These are phyloP conservation scores for Deroplatys truncata DNA, from an alignment of 2,888 invertebrate genomes.

Conservation along the genomic window DNA sequence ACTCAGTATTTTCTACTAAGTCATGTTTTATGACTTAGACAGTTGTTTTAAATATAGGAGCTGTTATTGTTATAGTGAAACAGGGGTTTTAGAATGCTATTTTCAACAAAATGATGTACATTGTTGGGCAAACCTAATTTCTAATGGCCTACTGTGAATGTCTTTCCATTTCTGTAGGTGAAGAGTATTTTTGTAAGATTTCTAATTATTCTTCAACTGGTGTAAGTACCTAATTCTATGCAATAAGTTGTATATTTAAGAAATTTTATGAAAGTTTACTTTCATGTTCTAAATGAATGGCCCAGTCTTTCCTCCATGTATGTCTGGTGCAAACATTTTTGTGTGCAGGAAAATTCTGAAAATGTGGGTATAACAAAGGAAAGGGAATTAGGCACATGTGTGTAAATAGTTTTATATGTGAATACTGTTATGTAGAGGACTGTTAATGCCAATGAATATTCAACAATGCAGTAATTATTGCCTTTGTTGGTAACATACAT, in stretches of 20 bases:
- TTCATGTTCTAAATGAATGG: neutral
- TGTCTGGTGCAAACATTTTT: neutral
- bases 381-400: neutral
- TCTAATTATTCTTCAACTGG: constrained; percentile 31
- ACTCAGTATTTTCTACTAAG: neutral
- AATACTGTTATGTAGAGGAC: neutral
- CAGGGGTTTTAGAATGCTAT: neutral
- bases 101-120: neutral
- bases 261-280: neutral
- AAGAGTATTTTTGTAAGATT: constrained; percentile 33
- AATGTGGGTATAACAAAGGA: neutral
- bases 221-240: constrained; percentile 29
- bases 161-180: constrained; percentile 33
- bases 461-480: neutral
- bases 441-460: neutral
- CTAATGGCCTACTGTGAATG: constrained; percentile 33
- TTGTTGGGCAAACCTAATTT: neutral
- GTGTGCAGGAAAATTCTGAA: neutral
- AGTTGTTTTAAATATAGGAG: neutral
- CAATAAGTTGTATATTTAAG: constrained; percentile 28
- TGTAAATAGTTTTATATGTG: neutral
- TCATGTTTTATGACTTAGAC: neutral
- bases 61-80: constrained; percentile 7
- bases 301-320: neutral
- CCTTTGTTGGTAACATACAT: neutral